These are phyloP conservation scores for Chelidonichthys spinosus DNA, from an alignment of 2,797 vertebrate species.

Conservation along the genomic window DNA sequence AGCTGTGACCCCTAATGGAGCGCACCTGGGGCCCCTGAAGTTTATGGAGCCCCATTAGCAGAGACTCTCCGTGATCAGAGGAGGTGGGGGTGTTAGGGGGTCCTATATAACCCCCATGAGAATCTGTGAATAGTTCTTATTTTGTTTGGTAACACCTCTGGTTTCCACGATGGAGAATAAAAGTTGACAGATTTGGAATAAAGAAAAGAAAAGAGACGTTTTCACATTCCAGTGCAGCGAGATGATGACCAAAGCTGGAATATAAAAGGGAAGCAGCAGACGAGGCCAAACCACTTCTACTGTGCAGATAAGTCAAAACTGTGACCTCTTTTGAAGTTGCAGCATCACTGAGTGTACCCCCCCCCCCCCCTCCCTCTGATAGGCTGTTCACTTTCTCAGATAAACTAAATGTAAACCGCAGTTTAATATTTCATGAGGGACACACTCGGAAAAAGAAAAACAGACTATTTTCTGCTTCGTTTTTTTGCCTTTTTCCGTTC, in stretches of 20 bases:
- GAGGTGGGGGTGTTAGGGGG: slow-evolving; percentile 26
- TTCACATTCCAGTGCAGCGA: slow-evolving; percentile 5
- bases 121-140: slow-evolving; percentile 47
- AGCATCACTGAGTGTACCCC: slow-evolving; percentile 59
- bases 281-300: slow-evolving; percentile 53
- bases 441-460: slow-evolving; percentile 64
- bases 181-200: slow-evolving; percentile 35
- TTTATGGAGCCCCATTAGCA: slow-evolving; percentile 77
- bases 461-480: slow-evolving; percentile 58
- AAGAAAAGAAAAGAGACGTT: slow-evolving; percentile 9
- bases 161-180: slow-evolving; percentile 20
- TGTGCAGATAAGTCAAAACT: slow-evolving; percentile 56
- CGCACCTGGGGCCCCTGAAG: slow-evolving; percentile 75
- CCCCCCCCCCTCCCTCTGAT: slow-evolving; percentile 7
- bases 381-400: slow-evolving; percentile 63
- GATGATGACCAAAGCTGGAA: slow-evolving; percentile 6
- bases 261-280: slow-evolving; percentile 38
- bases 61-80: slow-evolving; percentile 55
- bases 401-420: slow-evolving; percentile 74
- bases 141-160: slow-evolving; percentile 38
- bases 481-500: slow-evolving; percentile 60
- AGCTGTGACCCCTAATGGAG: slow-evolving; percentile 73
- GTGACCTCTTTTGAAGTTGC: slow-evolving; percentile 62
- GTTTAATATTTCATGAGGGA: slow-evolving; percentile 77
- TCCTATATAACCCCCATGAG: slow-evolving; percentile 55